Conservation (phyloP, 2,888 invertebrate genomes). For the Tuta absoluta region DNA sequence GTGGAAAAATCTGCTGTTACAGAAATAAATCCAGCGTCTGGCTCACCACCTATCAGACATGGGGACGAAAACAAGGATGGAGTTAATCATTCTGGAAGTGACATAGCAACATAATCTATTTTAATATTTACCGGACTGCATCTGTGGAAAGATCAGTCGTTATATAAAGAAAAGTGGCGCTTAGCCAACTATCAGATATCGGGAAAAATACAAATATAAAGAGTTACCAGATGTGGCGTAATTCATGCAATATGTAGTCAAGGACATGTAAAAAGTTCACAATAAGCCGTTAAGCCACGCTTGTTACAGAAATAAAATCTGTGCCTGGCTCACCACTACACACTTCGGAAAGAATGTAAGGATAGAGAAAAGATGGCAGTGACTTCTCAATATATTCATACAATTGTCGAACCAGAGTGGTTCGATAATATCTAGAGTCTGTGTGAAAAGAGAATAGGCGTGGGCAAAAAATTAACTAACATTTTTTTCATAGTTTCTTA, state of each 20-base stretch:
- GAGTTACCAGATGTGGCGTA: not conserved
- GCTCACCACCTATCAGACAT: constrained; percentile 57
- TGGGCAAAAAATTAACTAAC: too few relatives aligned
- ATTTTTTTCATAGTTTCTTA: too few relatives aligned
- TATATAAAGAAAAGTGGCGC: constrained; percentile 62
- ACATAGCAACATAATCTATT: constrained; percentile 18
- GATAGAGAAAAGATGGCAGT: not conserved
- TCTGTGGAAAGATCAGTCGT: constrained; percentile 47
- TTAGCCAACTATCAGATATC: constrained; percentile 57
- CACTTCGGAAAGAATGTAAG: constrained; percentile 44
- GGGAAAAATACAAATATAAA: constrained; percentile 33
- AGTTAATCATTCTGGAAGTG: not conserved
- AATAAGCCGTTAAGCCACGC: constrained; percentile 61
- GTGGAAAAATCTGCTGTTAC: constrained; percentile 52
- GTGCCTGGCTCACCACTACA: constrained; percentile 54
- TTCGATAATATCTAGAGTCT: too few relatives aligned
- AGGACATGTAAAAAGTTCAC: constrained; percentile 69
- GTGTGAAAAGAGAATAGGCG: too few relatives aligned
- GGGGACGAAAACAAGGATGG: constrained; percentile 34
- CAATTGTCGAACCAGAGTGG: too few relatives aligned
- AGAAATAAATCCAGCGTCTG: constrained; percentile 59
- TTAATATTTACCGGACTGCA: too few relatives aligned
- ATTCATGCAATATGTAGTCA: too few relatives aligned
- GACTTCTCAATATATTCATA: too few relatives aligned
- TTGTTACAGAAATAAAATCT: constrained; percentile 67